Evolutionary conservation across 2,797 vertebrate species (phyloP).

Genomic region (Apogon hyalosoma): DNA sequence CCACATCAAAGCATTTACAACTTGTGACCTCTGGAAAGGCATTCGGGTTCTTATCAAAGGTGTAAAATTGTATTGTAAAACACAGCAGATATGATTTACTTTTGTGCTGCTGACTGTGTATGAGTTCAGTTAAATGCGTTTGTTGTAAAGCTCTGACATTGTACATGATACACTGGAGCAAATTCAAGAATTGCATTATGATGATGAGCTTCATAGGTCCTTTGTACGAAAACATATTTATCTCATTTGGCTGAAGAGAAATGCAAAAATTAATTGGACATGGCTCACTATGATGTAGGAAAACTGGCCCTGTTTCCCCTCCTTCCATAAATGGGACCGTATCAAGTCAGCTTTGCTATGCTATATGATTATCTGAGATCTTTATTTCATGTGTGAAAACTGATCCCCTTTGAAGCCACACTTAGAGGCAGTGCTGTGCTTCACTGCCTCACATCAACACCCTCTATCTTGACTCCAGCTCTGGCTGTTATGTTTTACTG

Average conservation of each 20-base stretch:
- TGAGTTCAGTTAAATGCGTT: constrained; percentile 34
- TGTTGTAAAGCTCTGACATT: constrained; percentile 36
- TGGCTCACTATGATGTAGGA: constrained; percentile 53
- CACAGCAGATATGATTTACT: constrained; percentile 50
- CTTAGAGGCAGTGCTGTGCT: constrained; percentile 63
- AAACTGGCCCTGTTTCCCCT: constrained; percentile 57
- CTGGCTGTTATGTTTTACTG: constrained; percentile 73
- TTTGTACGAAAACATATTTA: constrained; percentile 25
- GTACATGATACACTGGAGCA: constrained; percentile 30
- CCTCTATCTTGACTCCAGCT: constrained; percentile 79
- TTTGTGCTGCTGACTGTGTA: constrained; percentile 36
- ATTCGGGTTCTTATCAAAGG: constrained; percentile 63
- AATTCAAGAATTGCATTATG: constrained; percentile 38
- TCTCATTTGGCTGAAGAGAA: constrained; percentile 51
- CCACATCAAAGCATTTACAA: constrained; percentile 55
- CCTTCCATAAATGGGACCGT: constrained; percentile 55
- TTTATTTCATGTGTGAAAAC: constrained; percentile 82
- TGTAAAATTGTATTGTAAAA: constrained; percentile 58
- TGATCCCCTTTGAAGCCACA: constrained; percentile 78
- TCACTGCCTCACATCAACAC: constrained; percentile 78
- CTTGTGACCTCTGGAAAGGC: constrained; percentile 56
- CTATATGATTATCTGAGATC: constrained; percentile 80
- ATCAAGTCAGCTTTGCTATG: constrained; percentile 65
- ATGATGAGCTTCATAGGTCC: constrained; percentile 17
- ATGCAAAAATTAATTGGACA: constrained; percentile 53